Evolutionary conservation across 1,140 invertebrate species (phyloP).

Genomic region (Tenebrio molitor): DNA sequence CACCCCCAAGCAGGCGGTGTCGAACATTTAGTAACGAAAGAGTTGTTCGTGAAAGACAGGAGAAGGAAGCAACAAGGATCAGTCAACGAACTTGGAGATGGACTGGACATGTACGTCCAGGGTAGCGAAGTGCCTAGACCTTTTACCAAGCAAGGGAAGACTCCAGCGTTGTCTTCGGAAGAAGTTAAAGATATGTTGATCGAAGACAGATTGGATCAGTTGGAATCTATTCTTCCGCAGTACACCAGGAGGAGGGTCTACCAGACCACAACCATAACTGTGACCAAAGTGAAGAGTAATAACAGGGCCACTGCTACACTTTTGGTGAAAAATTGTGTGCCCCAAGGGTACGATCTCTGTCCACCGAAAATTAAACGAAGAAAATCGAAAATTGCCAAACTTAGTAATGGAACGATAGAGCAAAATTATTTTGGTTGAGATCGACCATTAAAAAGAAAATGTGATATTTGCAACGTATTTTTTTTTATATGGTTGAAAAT

Average conservation of each 20-base stretch:
- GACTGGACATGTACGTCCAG: constrained; percentile 42
- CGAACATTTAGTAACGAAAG: constrained; percentile 61
- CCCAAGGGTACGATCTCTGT: constrained; percentile 59
- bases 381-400: constrained; percentile 59
- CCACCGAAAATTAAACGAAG: constrained; percentile 51
- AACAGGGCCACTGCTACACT: constrained; percentile 60
- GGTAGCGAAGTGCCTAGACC: constrained; percentile 49
- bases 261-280: constrained; percentile 63
- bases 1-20: constrained; percentile 46
- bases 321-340: constrained; percentile 64
- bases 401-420: constrained; percentile 14
- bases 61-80: constrained; percentile 36
- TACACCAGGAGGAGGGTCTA: constrained; percentile 61
- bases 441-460: too few relatives aligned
- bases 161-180: constrained; percentile 51
- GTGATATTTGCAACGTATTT: too few relatives aligned
- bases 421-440: constrained; percentile 27
- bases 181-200: constrained; percentile 61
- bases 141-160: constrained; percentile 45
- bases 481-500: too few relatives aligned
- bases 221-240: constrained; percentile 63
- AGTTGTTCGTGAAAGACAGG: constrained; percentile 58
- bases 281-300: constrained; percentile 61
- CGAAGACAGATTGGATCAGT: constrained; percentile 62
- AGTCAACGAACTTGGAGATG: not conserved